Percentiles rank a stretch among this genome's conserved stretches.
Conservation (phyloP, 1,140 invertebrate genomes). For the Campoletis sonorensis region DNA sequence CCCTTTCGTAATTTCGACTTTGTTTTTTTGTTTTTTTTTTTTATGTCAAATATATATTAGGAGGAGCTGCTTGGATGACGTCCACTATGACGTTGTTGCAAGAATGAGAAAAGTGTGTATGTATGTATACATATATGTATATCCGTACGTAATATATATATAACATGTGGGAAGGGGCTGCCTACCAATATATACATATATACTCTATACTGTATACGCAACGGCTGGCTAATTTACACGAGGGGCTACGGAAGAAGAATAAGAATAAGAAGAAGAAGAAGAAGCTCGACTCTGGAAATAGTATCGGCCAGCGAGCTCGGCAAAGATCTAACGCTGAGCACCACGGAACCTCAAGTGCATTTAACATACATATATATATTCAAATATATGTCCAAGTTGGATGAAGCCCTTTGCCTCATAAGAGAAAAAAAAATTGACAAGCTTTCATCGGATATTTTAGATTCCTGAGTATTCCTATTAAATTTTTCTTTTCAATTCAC, state of each 20-base stretch:
- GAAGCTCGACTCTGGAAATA: conserved; percentile 44
- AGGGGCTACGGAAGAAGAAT: conserved; percentile 24
- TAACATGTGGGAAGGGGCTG: not conserved
- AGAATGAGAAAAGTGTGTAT: not conserved
- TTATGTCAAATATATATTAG: not conserved
- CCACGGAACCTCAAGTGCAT: not conserved
- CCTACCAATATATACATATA: not conserved
- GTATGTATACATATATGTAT: not conserved
- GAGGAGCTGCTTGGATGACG: conserved; percentile 1
- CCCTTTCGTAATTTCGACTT: not conserved
- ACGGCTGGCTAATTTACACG: conserved; percentile 41
- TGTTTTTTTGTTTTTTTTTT: not conserved
- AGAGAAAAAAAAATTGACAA: not conserved
- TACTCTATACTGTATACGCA: conserved; percentile 17
- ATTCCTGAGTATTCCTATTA: not conserved
- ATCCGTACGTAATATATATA: not conserved
- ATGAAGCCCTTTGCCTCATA: too few species aligned
- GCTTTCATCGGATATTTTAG: not conserved
- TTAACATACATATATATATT: not conserved
- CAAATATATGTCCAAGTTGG: too few species aligned
- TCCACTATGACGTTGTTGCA: conserved; percentile 22
- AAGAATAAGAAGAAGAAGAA: conserved; percentile 38
- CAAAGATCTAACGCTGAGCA: conserved; percentile 23
- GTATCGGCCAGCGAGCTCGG: conserved; percentile 43
- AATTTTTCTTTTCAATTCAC: not conserved